phyloP scores from a whole-genome alignment of 2,113 vertebrate species.

The Indri indri region DNA sequence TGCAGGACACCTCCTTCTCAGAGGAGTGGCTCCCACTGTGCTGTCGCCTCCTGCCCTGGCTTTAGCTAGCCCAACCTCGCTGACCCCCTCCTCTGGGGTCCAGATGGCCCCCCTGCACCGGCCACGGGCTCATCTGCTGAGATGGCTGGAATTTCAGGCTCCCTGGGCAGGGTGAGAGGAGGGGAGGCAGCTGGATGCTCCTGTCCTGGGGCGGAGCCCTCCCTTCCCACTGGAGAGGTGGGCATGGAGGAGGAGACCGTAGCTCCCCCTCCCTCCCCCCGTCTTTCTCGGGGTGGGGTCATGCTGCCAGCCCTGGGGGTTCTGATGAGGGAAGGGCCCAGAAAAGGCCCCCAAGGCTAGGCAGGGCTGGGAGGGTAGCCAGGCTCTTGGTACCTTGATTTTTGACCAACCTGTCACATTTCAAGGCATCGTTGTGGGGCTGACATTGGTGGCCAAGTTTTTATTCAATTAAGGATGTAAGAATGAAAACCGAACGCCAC shows the following conservation, averaged over 20 bases:
- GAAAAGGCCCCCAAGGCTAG: neutral
- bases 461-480: neutral
- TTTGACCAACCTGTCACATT: neutral
- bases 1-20: neutral
- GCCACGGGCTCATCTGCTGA: neutral
- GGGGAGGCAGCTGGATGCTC: neutral
- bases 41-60: neutral
- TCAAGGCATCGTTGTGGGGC: neutral
- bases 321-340: neutral
- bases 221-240: neutral
- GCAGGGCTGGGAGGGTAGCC: neutral
- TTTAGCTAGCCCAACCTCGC: accelerated
- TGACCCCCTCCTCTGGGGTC: neutral
- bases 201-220: neutral
- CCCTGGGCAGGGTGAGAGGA: neutral
- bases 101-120: neutral
- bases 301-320: neutral
- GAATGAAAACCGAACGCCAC: neutral
- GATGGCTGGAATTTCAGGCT: neutral
- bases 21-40: neutral
- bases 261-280: too few species aligned
- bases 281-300: neutral
- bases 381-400: neutral
- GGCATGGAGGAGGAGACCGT: neutral
- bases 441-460: neutral